Percentiles rank a stretch among this genome's conserved stretches.
Conservation (phyloP, 2,888 invertebrate species). For the Ochropleura leucogaster region DNA sequence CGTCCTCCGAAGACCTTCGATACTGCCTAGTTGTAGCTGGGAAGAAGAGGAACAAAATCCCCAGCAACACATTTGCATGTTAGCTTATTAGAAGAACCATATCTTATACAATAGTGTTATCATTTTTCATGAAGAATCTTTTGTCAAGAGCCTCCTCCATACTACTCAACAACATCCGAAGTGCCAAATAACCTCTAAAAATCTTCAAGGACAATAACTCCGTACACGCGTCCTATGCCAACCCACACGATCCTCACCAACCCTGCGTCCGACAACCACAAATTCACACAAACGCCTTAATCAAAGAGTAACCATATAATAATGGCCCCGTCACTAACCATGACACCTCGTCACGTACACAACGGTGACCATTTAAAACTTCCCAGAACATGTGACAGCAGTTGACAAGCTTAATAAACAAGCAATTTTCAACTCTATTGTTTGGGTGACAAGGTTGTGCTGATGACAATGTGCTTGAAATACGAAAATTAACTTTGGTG, state of each 20-base stretch:
- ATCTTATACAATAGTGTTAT: too few relatives aligned
- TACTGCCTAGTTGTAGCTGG: too few relatives aligned
- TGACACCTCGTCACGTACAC: conserved; percentile 79
- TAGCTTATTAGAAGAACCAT: too few relatives aligned
- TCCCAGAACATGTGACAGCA: conserved; percentile 58
- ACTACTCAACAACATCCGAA: neutral
- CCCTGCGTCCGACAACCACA: conserved; percentile 30
- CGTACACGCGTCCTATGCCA: neutral
- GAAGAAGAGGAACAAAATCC: too few relatives aligned
- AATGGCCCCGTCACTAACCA: conserved; percentile 79
- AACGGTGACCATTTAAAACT: conserved; percentile 82
- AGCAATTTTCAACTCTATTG: conserved; percentile 48
- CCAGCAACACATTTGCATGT: too few relatives aligned
- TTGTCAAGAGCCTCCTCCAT: neutral
- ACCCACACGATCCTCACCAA: neutral
- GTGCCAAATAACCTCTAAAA: neutral
- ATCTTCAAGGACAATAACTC: neutral
- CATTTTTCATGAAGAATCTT: neutral
- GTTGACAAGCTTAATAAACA: conserved; percentile 31
- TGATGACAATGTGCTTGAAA: conserved; percentile 15
- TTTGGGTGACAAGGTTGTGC: conserved; percentile 17
- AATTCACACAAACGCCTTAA: conserved; percentile 56
- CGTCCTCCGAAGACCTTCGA: too few relatives aligned
- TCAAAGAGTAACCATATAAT: conserved; percentile 74
- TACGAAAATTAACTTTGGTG: conserved; percentile 41